Percentiles rank a stretch among this genome's conserved stretches.
These are phyloP conservation scores for Drosophila subobscura DNA, from an alignment of 1,140 invertebrate genomes.

Conservation along the genomic window DNA sequence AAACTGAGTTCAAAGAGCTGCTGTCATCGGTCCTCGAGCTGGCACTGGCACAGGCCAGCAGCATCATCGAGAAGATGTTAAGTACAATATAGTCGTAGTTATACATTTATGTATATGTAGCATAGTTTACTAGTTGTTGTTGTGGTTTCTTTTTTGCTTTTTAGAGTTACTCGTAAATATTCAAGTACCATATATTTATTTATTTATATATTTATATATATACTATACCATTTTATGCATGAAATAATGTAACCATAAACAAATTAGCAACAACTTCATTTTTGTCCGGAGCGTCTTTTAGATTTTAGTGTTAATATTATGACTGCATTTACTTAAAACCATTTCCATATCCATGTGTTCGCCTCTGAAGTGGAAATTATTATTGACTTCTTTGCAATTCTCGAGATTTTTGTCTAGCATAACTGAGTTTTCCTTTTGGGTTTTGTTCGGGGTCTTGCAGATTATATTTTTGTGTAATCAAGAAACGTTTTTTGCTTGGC, in stretches of 20 bases:
- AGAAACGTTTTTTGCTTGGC: conserved; percentile 44
- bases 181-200: conserved; percentile 52
- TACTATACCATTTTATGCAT: conserved; percentile 59
- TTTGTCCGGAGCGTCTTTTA: conserved; percentile 75
- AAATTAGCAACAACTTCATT: conserved; percentile 80
- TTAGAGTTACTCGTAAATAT: conserved; percentile 51
- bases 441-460: conserved; percentile 22
- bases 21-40: conserved; percentile 53
- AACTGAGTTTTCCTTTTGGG: conserved; percentile 61
- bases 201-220: conserved; percentile 45
- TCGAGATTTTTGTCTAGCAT: conserved; percentile 65
- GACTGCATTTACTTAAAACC: conserved; percentile 70
- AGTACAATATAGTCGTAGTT: conserved; percentile 46
- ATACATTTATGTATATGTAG: conserved; percentile 40
- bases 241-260: conserved; percentile 83
- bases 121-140: conserved; percentile 21
- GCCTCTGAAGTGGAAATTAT: conserved; percentile 59
- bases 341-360: conserved; percentile 34
- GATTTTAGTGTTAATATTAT: conserved; percentile 66
- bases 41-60: conserved; percentile 49
- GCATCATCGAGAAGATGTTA: conserved; percentile 24
- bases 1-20: conserved; percentile 80
- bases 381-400: conserved; percentile 60
- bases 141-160: conserved; percentile 31
- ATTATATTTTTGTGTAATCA: conserved; percentile 37